Evolutionary conservation across 2,888 invertebrate species (phyloP).

Genomic region (Caenorhabditis uteleia): DNA sequence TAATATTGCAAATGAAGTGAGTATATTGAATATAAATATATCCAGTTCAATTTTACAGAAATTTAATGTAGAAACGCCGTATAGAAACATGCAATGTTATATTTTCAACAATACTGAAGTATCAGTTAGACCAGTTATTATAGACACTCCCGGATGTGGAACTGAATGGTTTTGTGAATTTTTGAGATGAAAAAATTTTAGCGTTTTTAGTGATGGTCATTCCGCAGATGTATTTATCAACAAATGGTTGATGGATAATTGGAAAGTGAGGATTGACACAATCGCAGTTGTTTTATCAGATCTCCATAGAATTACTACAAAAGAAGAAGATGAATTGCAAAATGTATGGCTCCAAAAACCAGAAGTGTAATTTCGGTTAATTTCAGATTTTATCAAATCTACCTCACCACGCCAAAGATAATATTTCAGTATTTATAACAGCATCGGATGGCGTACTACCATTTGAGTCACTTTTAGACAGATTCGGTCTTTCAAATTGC

Average conservation of each 20-base stretch:
- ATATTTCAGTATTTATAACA: slow-evolving; percentile 40
- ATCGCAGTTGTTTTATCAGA: slow-evolving; percentile 53
- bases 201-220: slow-evolving; percentile 23
- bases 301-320: slow-evolving; percentile 42
- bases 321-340: slow-evolving; percentile 52
- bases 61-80: slow-evolving; percentile 51
- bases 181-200: neutral
- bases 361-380: neutral
- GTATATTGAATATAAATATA: too few species aligned
- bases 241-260: slow-evolving; percentile 47
- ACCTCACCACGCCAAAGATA: slow-evolving; percentile 33
- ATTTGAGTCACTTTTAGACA: slow-evolving; percentile 14
- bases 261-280: slow-evolving; percentile 46
- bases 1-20: slow-evolving; percentile 57
- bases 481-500: slow-evolving; percentile 36
- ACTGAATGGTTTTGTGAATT: slow-evolving; percentile 19
- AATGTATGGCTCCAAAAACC: slow-evolving; percentile 20
- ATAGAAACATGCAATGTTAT: slow-evolving; percentile 52
- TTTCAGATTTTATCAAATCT: slow-evolving; percentile 25
- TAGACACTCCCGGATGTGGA: slow-evolving; percentile 57
- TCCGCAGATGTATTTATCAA: slow-evolving; percentile 34
- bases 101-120: slow-evolving; percentile 55
- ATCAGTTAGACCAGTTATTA: slow-evolving; percentile 49
- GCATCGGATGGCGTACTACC: slow-evolving; percentile 42
- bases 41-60: too few species aligned